Conservation (phyloP, 2,888 invertebrate species). For the Drymonia ruficornis region DNA sequence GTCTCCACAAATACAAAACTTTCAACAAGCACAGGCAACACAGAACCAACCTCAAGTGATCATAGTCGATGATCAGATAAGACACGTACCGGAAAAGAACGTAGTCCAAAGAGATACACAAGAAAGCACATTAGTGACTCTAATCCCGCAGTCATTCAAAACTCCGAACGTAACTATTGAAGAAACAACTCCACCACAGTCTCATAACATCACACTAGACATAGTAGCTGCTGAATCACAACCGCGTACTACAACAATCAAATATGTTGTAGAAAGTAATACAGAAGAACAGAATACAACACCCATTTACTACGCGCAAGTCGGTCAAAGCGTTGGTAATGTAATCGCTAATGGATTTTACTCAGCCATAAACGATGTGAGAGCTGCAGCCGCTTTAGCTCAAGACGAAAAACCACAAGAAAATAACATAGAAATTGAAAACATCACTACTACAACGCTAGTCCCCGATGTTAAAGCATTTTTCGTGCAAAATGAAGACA, state of each 20-base stretch:
- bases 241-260: constrained; percentile 61
- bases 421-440: constrained; percentile 42
- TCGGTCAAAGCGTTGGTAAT: constrained; percentile 68
- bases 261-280: constrained; percentile 59
- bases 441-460: constrained; percentile 47
- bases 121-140: constrained; percentile 60
- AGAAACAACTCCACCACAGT: constrained; percentile 50
- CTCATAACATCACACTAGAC: constrained; percentile 59
- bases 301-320: constrained; percentile 79
- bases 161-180: constrained; percentile 56
- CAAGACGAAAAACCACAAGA: constrained; percentile 85
- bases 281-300: constrained; percentile 59
- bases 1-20: constrained; percentile 36
- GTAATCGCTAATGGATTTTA: constrained; percentile 78
- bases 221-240: constrained; percentile 54
- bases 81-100: constrained; percentile 55
- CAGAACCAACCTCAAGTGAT: constrained; percentile 30
- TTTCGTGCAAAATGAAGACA: constrained; percentile 55
- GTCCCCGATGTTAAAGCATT: constrained; percentile 55
- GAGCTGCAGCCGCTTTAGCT: constrained; percentile 86
- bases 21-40: constrained; percentile 32
- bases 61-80: constrained; percentile 56
- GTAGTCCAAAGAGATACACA: constrained; percentile 72
- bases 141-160: constrained; percentile 57
- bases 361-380: constrained; percentile 86